These are phyloP conservation scores for Drosophila punjabiensis DNA, from an alignment of 1,140 invertebrate species.

Conservation along the genomic window DNA sequence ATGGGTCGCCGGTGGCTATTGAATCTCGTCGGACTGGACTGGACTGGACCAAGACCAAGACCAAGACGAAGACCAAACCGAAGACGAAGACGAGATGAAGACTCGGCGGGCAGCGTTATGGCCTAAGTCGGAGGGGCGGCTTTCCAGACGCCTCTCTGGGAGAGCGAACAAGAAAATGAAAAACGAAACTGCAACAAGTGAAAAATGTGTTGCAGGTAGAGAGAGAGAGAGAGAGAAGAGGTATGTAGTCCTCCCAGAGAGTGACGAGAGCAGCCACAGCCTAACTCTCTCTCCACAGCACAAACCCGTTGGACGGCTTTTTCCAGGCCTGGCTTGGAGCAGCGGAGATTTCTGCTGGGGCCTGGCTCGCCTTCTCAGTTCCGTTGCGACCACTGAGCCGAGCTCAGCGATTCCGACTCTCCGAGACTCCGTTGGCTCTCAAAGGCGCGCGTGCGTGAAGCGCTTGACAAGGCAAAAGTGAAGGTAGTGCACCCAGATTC, in stretches of 20 bases:
- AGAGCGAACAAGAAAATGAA: constrained; percentile 77
- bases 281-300: constrained; percentile 2
- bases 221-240: constrained; percentile 51
- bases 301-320: constrained; percentile 67
- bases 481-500: constrained; percentile 45
- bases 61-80: neutral
- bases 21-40: constrained; percentile 68
- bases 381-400: constrained; percentile 67
- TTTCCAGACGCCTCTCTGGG: constrained; percentile 15
- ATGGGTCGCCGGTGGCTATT: constrained; percentile 75
- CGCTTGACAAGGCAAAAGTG: constrained; percentile 62
- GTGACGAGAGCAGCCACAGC: constrained; percentile 5
- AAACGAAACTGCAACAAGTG: constrained; percentile 84
- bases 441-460: constrained; percentile 34
- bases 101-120: constrained; percentile 36
- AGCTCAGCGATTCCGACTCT: constrained; percentile 11
- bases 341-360: constrained; percentile 71
- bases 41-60: constrained; percentile 18
- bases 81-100: constrained; percentile 13
- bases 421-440: constrained; percentile 4
- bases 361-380: constrained; percentile 54
- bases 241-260: constrained; percentile 4
- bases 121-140: constrained; percentile 32
- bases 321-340: constrained; percentile 52
- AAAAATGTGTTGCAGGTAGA: constrained; percentile 82